A percentile compares a stretch with the other conserved stretches of the same genome.
These are phyloP conservation scores for Amblyornis subalaris DNA, from an alignment of 2,113 vertebrate species.

Conservation along the genomic window DNA sequence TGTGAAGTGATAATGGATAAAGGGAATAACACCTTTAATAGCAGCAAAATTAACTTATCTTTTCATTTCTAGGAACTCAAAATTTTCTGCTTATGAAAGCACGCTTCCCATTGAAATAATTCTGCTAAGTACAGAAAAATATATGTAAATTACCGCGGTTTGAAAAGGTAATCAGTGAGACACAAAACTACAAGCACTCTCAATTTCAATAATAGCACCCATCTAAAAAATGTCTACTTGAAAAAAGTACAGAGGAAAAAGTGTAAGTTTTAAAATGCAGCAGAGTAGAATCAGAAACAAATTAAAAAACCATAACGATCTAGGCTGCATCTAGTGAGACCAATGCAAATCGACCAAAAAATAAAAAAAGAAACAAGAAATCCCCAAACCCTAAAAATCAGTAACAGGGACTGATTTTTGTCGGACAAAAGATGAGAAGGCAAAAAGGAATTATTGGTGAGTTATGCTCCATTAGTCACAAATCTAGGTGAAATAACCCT, in stretches of 20 bases:
- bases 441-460: constrained; percentile 14
- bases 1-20: not conserved
- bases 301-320: not conserved
- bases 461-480: constrained; percentile 10
- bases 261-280: not conserved
- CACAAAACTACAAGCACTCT: not conserved
- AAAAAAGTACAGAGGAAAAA: not conserved
- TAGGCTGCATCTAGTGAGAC: not conserved
- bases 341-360: not conserved
- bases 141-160: not conserved
- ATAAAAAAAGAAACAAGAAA: not conserved
- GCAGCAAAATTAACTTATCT: not conserved
- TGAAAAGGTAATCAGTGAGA: not conserved
- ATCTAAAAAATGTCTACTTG: not conserved
- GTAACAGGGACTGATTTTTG: not conserved
- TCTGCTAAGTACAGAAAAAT: not conserved
- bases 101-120: not conserved
- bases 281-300: not conserved
- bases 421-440: not conserved
- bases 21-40: not conserved
- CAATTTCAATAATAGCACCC: not conserved
- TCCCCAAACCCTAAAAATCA: not conserved
- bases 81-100: not conserved
- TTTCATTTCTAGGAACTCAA: not conserved
- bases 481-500: constrained; percentile 37